phyloP scores from a whole-genome alignment of 2,888 invertebrate genomes.

The Caenorhabditis zanzibari region DNA sequence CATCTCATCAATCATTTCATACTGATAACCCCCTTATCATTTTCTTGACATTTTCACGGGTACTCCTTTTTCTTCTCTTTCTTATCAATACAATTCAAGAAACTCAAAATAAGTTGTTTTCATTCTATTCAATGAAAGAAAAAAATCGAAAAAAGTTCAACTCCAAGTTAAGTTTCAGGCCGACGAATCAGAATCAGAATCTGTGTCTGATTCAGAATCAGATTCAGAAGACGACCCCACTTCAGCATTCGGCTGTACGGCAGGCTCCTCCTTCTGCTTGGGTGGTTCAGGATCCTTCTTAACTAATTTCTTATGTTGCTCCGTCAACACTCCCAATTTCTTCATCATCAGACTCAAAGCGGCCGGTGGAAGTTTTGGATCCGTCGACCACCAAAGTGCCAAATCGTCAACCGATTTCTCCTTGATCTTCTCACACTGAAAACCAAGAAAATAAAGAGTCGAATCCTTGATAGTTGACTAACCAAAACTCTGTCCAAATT shows the following conservation, averaged over 20 bases:
- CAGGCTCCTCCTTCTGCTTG: not conserved
- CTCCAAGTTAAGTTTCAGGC: too few species aligned
- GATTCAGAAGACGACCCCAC: not conserved
- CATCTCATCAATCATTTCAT: constrained; percentile 46
- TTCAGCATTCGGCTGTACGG: not conserved
- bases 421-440: constrained; percentile 36
- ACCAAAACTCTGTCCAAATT: constrained; percentile 39
- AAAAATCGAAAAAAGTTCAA: too few species aligned
- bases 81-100: not conserved
- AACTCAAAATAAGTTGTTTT: not conserved
- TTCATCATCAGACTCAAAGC: not conserved
- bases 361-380: not conserved
- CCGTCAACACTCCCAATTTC: not conserved
- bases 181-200: not conserved
- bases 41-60: constrained; percentile 12
- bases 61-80: not conserved
- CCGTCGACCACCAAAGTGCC: not conserved
- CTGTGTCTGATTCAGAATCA: not conserved
- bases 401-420: constrained; percentile 11
- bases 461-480: not conserved
- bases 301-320: not conserved
- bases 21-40: constrained; percentile 17
- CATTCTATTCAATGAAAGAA: too few species aligned
- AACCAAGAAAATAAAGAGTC: not conserved
- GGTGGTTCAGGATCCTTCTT: not conserved